phyloP scores from a whole-genome alignment of 2,113 vertebrate genomes.

The Melanerpes formicivorus region DNA sequence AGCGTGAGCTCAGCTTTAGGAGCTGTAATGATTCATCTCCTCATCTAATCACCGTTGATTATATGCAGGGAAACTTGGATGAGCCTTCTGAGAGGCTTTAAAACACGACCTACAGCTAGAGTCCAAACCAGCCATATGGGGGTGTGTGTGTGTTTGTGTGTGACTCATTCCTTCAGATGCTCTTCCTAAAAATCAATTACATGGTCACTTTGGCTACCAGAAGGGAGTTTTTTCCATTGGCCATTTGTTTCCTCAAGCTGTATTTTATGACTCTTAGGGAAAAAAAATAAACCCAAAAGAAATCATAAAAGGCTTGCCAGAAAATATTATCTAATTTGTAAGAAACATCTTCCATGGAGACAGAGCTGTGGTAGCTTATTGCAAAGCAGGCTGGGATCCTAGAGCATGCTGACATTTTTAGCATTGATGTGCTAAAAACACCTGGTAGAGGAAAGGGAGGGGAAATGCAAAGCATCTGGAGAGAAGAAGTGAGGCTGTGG shows the following conservation, averaged over 20 bases:
- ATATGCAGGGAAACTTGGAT: constrained; percentile 49
- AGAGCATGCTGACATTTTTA: constrained; percentile 5
- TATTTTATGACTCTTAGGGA: constrained; percentile 46
- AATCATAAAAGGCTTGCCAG: constrained; percentile 50
- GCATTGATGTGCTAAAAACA: constrained; percentile 46
- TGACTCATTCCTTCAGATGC: constrained; percentile 64
- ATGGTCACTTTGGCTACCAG: constrained; percentile 48
- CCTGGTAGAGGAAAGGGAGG: constrained; percentile 32
- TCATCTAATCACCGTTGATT: constrained; percentile 49
- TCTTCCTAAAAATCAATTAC: constrained; percentile 45
- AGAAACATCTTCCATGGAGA: background rate
- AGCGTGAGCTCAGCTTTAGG: constrained; percentile 2
- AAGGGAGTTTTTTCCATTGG: background rate
- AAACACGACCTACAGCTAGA: background rate
- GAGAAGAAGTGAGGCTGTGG: background rate
- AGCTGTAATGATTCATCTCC: constrained; percentile 62
- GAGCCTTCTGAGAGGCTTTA: constrained; percentile 46
- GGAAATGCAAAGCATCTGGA: constrained; percentile 55
- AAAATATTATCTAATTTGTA: constrained; percentile 44
- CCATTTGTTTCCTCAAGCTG: constrained; percentile 33
- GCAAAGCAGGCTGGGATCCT: constrained; percentile 10
- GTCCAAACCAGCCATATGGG: constrained; percentile 46
- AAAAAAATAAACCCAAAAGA: background rate
- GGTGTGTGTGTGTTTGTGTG: background rate
- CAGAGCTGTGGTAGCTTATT: background rate